Base-by-base conservation (phyloP, 2,888 invertebrate species). In the Clusia tigrina region DNA sequence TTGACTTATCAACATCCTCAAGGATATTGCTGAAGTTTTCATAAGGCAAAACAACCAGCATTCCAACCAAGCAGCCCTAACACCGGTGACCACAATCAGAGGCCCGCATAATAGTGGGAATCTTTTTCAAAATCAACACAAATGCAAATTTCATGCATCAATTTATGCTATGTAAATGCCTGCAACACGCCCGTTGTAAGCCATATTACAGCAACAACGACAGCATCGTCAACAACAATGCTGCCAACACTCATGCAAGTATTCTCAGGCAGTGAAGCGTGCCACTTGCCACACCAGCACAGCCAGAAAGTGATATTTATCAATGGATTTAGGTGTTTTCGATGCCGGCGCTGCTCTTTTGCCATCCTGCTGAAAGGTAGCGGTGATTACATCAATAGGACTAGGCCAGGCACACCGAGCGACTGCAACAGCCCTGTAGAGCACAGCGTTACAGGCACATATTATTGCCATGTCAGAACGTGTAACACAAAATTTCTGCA, bases 91-190 rank as follows among this genome's bases (percentile, higher is more conserved):
- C 32, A 32, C 32, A 5, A 32, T 5, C 32, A 32, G 12, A 12
- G 5, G 5, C 6, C 32, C 32, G 12, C 12, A 5, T 9, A 32
- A 32, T 9, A 32, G 32, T 9, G 12, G 10, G n/a, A 42, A 42
- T 42, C 42, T 42, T 42, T 42, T 42, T 12, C 42, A 42, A 42
- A 42, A 42, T 42, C 42, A 42, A 42, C 42, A 42, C 9, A 42
- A 42, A 15, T 10, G 15, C 9, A 42, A 42, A 15, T 42, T 42
- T 6, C 12, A 15, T 42, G 42, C 42, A 6, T 42, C 42, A 42
- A n/a, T 3, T 10, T 17, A 42, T 6, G 42, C 42, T 3, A 42
- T 3, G 42, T 15, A n/a, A n/a, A n/a, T 15, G 32, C 32, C 6
- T 6, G 42, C 42, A 42, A 42, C 42, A 42, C 42, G 42, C n/a